A percentile compares a stretch with the other conserved stretches of the same genome.
Conservation (phyloP, 2,888 invertebrate genomes). For the Liodrosophila aerea region DNA sequence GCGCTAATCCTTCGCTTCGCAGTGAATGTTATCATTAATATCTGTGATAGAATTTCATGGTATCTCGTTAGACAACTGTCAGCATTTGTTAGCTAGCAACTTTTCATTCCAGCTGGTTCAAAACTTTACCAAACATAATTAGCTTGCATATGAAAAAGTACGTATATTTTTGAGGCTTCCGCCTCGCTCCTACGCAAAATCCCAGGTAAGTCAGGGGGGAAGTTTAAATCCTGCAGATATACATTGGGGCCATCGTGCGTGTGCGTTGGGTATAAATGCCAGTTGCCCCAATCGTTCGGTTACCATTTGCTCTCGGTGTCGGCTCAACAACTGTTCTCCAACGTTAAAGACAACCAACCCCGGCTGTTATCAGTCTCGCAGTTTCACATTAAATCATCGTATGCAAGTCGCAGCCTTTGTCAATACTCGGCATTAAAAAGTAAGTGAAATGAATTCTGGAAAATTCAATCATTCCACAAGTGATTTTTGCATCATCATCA, state of each 20-base stretch:
- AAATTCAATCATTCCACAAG: too few species aligned
- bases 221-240: constrained; percentile 30
- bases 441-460: constrained; percentile 6
- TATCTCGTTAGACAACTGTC: constrained; percentile 76
- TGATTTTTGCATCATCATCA: too few species aligned
- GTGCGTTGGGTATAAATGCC: constrained; percentile 41
- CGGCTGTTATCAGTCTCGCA: constrained; percentile 18
- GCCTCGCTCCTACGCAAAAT: constrained; percentile 11
- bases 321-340: too few species aligned
- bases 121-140: constrained; percentile 63
- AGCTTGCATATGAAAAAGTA: constrained; percentile 57
- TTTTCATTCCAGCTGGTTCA: constrained; percentile 63
- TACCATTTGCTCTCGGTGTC: constrained; percentile 34
- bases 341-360: too few species aligned
- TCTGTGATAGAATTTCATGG: constrained; percentile 28
- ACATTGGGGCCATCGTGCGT: constrained; percentile 17
- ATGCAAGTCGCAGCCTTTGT: background rate
- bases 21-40: constrained; percentile 56
- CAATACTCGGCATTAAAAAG: constrained; percentile 40
- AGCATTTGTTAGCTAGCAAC: constrained; percentile 60
- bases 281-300: constrained; percentile 31
- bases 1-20: constrained; percentile 56
- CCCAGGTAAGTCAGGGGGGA: constrained; percentile 7
- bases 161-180: constrained; percentile 48
- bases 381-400: constrained; percentile 3